These are phyloP conservation scores for Colaptes auratus DNA, from an alignment of 2,113 vertebrate genomes.

Conservation along the genomic window DNA sequence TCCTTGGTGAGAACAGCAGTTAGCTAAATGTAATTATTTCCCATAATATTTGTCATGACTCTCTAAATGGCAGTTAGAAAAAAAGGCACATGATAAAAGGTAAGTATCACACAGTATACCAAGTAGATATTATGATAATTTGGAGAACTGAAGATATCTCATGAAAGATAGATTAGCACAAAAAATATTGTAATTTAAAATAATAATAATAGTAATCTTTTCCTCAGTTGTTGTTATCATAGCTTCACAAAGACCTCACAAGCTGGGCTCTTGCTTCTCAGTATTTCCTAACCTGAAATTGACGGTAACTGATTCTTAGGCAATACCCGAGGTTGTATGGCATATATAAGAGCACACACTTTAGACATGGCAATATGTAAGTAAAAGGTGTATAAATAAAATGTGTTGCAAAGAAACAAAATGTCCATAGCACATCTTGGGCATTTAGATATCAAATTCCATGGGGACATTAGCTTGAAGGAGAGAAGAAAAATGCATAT, in stretches of 20 bases:
- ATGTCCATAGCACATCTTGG: neutral
- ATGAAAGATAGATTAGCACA: neutral
- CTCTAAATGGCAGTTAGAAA: neutral
- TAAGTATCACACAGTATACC: neutral
- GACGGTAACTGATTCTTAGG: neutral
- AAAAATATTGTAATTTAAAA: neutral
- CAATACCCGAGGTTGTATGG: neutral
- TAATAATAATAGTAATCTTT: neutral
- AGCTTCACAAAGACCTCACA: neutral
- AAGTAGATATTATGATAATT: neutral
- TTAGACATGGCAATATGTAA: neutral
- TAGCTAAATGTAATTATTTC: neutral
- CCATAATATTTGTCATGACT: neutral
- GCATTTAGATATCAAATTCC: neutral
- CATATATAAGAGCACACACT: neutral
- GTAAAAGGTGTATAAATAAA: neutral
- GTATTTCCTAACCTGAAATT: neutral
- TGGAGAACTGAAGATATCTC: neutral
- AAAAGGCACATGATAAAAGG: neutral
- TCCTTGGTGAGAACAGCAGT: neutral
- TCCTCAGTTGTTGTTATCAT: neutral
- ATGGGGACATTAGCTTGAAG: neutral
- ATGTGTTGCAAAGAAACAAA: constrained; percentile 3
- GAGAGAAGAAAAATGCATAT: neutral
- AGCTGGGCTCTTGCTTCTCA: neutral